These are phyloP conservation scores for Micrasema longulum DNA, from an alignment of 1,140 invertebrate species.

Conservation along the genomic window DNA sequence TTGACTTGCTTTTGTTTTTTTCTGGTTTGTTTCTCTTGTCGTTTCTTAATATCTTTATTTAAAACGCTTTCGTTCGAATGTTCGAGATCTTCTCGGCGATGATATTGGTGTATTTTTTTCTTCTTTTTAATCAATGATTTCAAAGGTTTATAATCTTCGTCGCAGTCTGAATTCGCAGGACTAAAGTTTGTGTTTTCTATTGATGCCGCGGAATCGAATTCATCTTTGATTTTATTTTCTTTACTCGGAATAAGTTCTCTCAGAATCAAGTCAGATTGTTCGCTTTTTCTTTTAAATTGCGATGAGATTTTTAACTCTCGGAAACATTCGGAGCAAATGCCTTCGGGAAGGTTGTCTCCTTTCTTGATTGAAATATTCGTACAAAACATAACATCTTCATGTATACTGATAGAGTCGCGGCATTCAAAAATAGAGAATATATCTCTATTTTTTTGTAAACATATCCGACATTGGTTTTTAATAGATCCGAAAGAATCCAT, in stretches of 20 bases:
- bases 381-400: conserved; percentile 43
- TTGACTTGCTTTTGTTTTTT: background rate
- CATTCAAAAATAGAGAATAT: conserved; percentile 12
- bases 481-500: no score
- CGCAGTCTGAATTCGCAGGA: background rate
- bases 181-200: background rate
- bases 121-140: conserved; percentile 6
- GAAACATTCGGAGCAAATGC: conserved; percentile 40
- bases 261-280: conserved; percentile 43
- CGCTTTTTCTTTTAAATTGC: conserved; percentile 48
- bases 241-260: conserved; percentile 1
- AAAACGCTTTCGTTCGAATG: background rate
- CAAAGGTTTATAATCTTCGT: conserved; percentile 30
- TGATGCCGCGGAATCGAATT: background rate
- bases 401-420: background rate
- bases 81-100: background rate
- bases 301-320: conserved; percentile 37
- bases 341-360: conserved; percentile 24
- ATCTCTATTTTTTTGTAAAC: conserved; percentile 2
- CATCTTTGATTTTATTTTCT: conserved; percentile 8
- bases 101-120: background rate
- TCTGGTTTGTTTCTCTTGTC: background rate
- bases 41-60: no score
- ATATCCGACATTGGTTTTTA: no score
- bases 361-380: conserved; percentile 37